Conservation (phyloP, 2,888 invertebrate species). For the Eulithis testata region DNA sequence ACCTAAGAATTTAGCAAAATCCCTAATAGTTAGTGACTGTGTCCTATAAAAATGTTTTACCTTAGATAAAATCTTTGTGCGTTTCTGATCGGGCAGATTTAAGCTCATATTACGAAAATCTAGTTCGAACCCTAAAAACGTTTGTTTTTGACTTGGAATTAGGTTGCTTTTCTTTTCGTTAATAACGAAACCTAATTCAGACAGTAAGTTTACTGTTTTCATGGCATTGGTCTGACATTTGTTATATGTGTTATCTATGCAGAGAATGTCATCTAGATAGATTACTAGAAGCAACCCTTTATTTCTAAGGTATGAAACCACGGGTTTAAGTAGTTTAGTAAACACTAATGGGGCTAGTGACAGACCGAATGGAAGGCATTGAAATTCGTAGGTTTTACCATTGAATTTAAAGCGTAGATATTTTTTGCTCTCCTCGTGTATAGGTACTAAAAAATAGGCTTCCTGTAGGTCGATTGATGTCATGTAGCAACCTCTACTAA, state of each 20-base stretch:
- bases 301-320: background rate
- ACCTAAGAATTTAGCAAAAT: constrained; percentile 4
- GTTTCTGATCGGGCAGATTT: background rate
- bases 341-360: background rate
- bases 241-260: background rate
- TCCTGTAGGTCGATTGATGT: background rate
- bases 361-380: background rate
- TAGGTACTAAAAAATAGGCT: constrained; percentile 1
- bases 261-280: background rate
- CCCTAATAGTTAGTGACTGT: background rate
- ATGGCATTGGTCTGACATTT: background rate
- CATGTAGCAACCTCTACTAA: background rate
- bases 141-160: constrained; percentile 6
- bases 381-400: background rate
- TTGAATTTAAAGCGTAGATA: background rate
- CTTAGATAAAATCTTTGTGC: background rate
- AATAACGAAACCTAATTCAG: background rate
- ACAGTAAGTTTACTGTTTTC: background rate
- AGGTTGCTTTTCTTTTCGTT: background rate
- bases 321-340: background rate
- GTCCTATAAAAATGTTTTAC: too few relatives aligned
- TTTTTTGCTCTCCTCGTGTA: background rate
- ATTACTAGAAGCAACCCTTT: background rate
- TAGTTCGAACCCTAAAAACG: background rate
- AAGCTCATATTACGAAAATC: background rate